phyloP scores from a whole-genome alignment of 2,888 invertebrate genomes.

The Vanessa cardui region DNA sequence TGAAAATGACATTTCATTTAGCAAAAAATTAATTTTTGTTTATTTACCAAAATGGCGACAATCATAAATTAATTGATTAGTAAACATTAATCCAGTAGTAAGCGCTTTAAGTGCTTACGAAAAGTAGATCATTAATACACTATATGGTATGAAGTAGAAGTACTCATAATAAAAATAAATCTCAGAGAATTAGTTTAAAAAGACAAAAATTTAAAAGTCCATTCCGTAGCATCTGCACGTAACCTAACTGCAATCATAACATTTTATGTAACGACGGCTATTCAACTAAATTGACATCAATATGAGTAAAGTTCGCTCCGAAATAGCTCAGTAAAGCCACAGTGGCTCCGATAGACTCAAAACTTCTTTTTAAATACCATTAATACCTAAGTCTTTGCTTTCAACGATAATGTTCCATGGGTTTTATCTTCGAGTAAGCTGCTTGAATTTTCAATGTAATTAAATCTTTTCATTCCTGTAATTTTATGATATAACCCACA shows the following conservation, averaged over 20 bases:
- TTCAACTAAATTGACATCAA: conserved; percentile 73
- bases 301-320: conserved; percentile 55
- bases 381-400: conserved; percentile 46
- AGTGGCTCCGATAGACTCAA: conserved; percentile 47
- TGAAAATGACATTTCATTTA: too few relatives aligned
- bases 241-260: conserved; percentile 56
- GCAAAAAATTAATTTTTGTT: too few relatives aligned
- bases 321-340: conserved; percentile 46
- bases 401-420: conserved; percentile 43
- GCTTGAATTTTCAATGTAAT: conserved; percentile 45
- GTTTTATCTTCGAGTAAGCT: conserved; percentile 36
- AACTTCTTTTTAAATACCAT: conserved; percentile 50
- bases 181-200: conserved; percentile 10
- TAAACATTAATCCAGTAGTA: too few relatives aligned
- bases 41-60: too few relatives aligned
- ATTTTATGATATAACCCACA: conserved; percentile 18
- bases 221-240: conserved; percentile 50
- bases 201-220: conserved; percentile 24
- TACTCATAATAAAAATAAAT: not conserved
- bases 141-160: too few relatives aligned
- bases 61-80: too few relatives aligned
- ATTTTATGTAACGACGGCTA: conserved; percentile 72
- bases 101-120: too few relatives aligned
- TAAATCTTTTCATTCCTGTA: conserved; percentile 39
- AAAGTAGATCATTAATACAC: too few relatives aligned